These are phyloP conservation scores for Ischnus inquisitorius DNA, from an alignment of 2,888 invertebrate genomes.

Conservation along the genomic window DNA sequence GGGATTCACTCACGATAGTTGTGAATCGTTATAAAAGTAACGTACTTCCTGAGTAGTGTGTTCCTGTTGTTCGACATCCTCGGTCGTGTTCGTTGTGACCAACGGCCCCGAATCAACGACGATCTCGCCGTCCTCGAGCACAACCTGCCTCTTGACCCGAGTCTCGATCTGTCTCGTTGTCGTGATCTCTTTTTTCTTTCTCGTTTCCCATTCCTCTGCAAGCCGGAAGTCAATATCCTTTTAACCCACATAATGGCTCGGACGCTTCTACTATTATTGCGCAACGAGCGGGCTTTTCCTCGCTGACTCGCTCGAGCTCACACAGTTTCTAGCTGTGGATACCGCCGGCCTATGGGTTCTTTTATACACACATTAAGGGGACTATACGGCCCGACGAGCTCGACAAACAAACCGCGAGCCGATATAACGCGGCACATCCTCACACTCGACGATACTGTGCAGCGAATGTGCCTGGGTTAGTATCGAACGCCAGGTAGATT, in stretches of 20 bases:
- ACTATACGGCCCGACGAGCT: neutral
- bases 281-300: conserved; percentile 25
- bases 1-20: no score
- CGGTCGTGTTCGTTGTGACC: conserved; percentile 96
- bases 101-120: conserved; percentile 96
- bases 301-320: conserved; percentile 48
- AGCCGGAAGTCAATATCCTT: conserved; percentile 75
- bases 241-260: conserved; percentile 61
- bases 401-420: conserved; percentile 17
- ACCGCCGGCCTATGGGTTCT: neutral
- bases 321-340: conserved; percentile 13
- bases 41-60: conserved; percentile 93
- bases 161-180: conserved; percentile 97
- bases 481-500: conserved; percentile 4
- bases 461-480: conserved; percentile 11
- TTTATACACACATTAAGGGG: neutral
- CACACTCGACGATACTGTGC: conserved; percentile 12
- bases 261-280: conserved; percentile 46
- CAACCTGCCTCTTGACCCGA: conserved; percentile 94
- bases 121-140: conserved; percentile 96
- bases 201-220: conserved; percentile 97
- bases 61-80: conserved; percentile 96
- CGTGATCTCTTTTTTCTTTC: conserved; percentile 95
- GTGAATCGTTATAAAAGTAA: neutral
- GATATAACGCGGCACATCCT: conserved; percentile 17